Evolutionary conservation across 1,140 invertebrate genomes (phyloP).

Genomic region (Sycophaga agraensis): DNA sequence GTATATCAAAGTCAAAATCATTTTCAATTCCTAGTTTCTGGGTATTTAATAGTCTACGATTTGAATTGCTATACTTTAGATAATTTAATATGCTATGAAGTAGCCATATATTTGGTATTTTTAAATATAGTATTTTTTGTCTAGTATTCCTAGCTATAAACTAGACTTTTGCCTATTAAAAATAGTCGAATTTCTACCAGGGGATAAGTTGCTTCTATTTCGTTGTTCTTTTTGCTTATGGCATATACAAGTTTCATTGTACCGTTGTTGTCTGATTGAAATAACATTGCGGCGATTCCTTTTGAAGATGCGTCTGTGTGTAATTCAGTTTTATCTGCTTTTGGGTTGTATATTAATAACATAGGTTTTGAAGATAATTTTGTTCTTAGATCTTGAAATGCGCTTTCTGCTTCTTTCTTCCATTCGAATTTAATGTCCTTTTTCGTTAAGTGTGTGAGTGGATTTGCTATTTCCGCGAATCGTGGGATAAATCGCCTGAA

Average conservation of each 20-base stretch:
- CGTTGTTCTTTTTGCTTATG: not conserved
- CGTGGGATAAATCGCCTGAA: no score
- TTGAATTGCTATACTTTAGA: no score
- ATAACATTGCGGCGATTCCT: conserved; percentile 7
- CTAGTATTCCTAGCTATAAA: no score
- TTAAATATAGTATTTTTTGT: no score
- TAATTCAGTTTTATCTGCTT: conserved; percentile 5
- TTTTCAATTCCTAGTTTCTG: no score
- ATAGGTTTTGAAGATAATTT: conserved; percentile 9
- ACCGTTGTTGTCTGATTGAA: not conserved
- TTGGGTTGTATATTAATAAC: conserved; percentile 12
- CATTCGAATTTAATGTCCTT: conserved; percentile 6
- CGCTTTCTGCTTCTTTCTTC: conserved; percentile 1
- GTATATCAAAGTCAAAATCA: no score
- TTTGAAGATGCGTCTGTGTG: conserved; percentile 20
- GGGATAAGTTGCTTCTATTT: not conserved
- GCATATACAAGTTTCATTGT: not conserved
- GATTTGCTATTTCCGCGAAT: not conserved
- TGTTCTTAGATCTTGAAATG: conserved; percentile 2
- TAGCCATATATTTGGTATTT: no score
- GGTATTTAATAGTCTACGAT: no score
- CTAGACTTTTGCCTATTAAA: no score
- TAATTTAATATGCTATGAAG: no score
- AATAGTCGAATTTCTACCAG: no score
- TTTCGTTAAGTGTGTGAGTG: conserved; percentile 9